phyloP scores from a whole-genome alignment of 2,113 vertebrate species.

The Epinephelus lanceolatus region DNA sequence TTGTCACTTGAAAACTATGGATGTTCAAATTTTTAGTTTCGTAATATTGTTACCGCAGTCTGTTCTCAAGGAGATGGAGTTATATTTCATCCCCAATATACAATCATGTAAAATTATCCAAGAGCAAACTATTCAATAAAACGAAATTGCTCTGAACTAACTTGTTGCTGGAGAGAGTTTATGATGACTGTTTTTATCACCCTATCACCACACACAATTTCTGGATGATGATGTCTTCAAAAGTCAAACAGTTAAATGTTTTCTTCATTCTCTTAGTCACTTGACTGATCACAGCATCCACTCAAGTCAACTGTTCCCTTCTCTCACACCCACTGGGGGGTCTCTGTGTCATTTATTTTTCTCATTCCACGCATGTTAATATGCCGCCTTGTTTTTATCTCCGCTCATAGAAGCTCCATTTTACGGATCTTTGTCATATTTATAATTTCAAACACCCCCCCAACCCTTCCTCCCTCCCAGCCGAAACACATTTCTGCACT shows the following conservation, averaged over 20 bases:
- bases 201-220: neutral
- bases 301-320: neutral
- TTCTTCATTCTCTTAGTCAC: constrained; percentile 7
- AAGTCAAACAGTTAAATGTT: constrained; percentile 19
- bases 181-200: neutral
- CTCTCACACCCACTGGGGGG: neutral
- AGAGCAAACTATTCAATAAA: neutral
- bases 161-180: constrained; percentile 1
- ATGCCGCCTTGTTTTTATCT: constrained; percentile 15
- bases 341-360: constrained; percentile 31
- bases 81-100: neutral
- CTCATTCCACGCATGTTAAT: constrained; percentile 22
- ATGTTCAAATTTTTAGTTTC: neutral
- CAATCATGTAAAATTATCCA: constrained; percentile 1
- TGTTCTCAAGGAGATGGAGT: neutral
- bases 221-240: neutral
- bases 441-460: constrained; percentile 19
- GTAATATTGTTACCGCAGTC: neutral
- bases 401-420: constrained; percentile 20
- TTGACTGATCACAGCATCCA: constrained; percentile 9
- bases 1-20: neutral
- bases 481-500: constrained; percentile 41
- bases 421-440: constrained; percentile 31
- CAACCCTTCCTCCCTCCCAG: neutral
- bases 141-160: neutral